Base-by-base conservation (phyloP, 2,113 vertebrate species). In the Tilapia sparmanii region DNA sequence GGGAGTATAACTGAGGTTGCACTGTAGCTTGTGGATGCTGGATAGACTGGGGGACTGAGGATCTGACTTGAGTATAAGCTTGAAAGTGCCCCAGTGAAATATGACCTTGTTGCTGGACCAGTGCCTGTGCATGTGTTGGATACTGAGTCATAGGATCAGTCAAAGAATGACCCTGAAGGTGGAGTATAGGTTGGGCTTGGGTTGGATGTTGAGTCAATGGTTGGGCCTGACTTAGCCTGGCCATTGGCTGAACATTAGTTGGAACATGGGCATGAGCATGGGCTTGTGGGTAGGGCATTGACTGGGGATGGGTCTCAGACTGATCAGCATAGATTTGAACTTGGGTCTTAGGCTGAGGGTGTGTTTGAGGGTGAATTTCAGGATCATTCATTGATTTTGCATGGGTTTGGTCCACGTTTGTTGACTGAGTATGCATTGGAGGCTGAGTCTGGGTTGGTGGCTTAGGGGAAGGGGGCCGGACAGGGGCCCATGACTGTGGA, bases 401-500 rank as follows among this genome's bases (percentile, higher is more conserved):
- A 12, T 90, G 86, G 29, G 33, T 57, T 53, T 86, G 85, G 55
- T 50, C 3, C 10, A 73, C 24, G 3, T 8, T 22, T 24, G 82
- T 24, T n/a, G 50, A 16, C 6, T 83, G 84, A 22, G 55, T 10
- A 61, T 68, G 73, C 12, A 9, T 24, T 82, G 88, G 78, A 50
- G 10, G 8, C 16, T 88, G 91, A 8, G 40, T 5, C 29, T 90
- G 87, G 50, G 84, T 19, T 16, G 87, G 76, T 33, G 91, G 53
- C 12, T 87, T 93, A 4, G 94, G 89, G 3, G 92, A 91, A 5
- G 92, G 88, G 1, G 94, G 40, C 11, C 89, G 90, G 4, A 95
- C 91, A n/a, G 93, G 92, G 6, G 90, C 53, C 94, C 94, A 95
- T 8, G 94, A 89, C 47, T 93, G 88, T 38, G 90, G 83, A 71